Evolutionary conservation across 2,113 vertebrate genomes (phyloP).

Genomic region (Micromys minutus): DNA sequence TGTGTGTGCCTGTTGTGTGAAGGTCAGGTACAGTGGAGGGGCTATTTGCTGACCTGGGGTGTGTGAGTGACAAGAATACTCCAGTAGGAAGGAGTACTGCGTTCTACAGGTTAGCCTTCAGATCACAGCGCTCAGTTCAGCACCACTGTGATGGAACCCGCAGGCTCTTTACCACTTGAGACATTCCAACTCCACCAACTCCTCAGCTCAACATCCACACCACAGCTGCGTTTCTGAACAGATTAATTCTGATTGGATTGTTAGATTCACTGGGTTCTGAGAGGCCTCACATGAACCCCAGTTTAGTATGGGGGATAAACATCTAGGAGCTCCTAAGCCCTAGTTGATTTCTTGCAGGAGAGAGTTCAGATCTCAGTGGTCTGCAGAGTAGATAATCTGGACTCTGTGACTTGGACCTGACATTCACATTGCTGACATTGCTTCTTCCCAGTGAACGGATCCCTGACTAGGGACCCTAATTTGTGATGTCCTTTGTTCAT

Average conservation of each 20-base stretch:
- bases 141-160: background rate
- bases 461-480: background rate
- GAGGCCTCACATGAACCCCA: background rate
- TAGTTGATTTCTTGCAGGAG: background rate
- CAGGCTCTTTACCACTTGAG: background rate
- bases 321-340: background rate
- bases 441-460: background rate
- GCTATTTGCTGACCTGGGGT: background rate
- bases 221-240: slow-evolving; percentile 10
- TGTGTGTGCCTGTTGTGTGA: background rate
- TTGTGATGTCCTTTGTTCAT: background rate
- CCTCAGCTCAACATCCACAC: background rate
- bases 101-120: background rate
- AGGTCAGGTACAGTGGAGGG: background rate
- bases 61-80: background rate
- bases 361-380: background rate
- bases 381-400: background rate
- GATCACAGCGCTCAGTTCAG: background rate
- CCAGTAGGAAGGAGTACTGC: background rate
- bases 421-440: background rate
- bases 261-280: background rate
- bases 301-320: background rate
- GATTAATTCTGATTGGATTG: background rate
- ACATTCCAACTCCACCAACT: background rate
- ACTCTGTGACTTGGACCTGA: background rate